Evolutionary conservation across 2,797 vertebrate genomes (phyloP).

Genomic region (Falco biarmicus): DNA sequence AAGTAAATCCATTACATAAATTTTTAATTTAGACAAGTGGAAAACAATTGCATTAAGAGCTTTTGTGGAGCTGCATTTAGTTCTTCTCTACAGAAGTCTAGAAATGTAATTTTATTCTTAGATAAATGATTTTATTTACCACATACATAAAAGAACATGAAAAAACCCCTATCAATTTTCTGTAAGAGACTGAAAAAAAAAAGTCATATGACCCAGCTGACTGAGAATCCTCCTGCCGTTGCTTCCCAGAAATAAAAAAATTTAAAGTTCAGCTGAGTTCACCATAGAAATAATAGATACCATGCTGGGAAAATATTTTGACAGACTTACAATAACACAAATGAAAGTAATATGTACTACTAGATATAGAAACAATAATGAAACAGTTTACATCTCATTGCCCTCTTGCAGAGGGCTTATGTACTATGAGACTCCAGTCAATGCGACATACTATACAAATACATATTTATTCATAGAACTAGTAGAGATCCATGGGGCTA

Average conservation of each 20-base stretch:
- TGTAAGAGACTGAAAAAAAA: background rate
- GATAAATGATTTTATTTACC: background rate
- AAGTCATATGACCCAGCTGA: background rate
- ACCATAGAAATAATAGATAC: background rate
- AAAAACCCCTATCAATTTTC: background rate
- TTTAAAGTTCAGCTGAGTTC: background rate
- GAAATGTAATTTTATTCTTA: background rate
- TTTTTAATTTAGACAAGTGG: conserved; percentile 13
- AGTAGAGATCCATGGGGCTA: background rate
- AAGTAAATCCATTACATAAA: background rate
- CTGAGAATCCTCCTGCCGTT: background rate
- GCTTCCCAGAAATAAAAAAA: background rate
- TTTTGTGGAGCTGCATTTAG: background rate
- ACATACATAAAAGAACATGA: background rate
- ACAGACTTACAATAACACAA: background rate
- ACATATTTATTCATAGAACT: background rate
- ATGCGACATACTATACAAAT: background rate
- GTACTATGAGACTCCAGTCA: background rate
- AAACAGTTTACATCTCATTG: background rate
- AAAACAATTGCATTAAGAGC: conserved; percentile 4
- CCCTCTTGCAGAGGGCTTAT: background rate
- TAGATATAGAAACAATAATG: background rate
- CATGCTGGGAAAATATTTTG: background rate
- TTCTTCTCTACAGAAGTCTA: background rate
- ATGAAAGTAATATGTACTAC: background rate